Evolutionary conservation across 2,888 invertebrate genomes (phyloP).

Genomic region (Polietes domitor): DNA sequence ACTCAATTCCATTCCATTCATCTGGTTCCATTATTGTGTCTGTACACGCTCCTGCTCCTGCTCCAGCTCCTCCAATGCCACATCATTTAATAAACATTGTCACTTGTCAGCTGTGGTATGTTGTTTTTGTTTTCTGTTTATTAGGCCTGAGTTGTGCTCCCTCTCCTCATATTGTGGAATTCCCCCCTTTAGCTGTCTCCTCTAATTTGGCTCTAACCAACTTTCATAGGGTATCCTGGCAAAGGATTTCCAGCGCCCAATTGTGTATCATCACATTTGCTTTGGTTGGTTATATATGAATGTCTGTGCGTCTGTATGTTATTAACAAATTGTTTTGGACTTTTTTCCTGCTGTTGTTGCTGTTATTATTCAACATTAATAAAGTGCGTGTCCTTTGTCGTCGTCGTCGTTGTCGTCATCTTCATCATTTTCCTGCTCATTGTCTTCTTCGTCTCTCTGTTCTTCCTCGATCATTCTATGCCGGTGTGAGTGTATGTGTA

Average conservation of each 20-base stretch:
- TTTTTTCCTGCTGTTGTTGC: background rate
- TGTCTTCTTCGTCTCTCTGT: background rate
- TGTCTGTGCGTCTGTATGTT: background rate
- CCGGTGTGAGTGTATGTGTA: too few species aligned
- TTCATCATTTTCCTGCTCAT: background rate
- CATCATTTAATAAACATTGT: conserved; percentile 67
- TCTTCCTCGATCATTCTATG: background rate
- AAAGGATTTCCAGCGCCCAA: background rate
- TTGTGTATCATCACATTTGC: background rate
- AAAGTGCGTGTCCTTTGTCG: conserved; percentile 23
- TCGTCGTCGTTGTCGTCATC: background rate
- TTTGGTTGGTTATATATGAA: too few species aligned
- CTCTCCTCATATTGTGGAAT: conserved; percentile 9
- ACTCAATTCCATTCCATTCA: too few species aligned
- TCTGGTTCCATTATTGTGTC: too few species aligned
- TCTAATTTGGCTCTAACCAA: background rate
- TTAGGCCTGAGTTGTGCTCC: background rate
- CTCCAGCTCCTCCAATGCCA: conserved; percentile 27
- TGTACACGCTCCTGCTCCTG: too few species aligned
- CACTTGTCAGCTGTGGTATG: conserved; percentile 61
- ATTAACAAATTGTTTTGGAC: conserved; percentile 8
- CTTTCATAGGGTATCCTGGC: background rate
- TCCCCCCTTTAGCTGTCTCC: background rate
- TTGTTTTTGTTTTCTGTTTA: conserved; percentile 24
- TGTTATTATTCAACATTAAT: background rate